Conservation (phyloP, 2,888 invertebrate genomes). For the Chloroclystis v-ata region DNA sequence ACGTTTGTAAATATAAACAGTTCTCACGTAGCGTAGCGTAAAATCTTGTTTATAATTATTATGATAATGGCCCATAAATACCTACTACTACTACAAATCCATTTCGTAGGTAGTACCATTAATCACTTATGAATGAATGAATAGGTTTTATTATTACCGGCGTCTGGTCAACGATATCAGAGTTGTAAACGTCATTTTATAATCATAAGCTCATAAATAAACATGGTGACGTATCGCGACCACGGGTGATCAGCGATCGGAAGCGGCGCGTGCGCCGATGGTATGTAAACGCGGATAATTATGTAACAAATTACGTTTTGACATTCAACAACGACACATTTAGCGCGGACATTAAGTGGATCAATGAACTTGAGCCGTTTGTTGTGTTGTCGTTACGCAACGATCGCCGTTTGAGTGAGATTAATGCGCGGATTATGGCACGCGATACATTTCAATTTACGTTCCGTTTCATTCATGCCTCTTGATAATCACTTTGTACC, state of each 20-base stretch:
- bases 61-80: slow-evolving; percentile 70
- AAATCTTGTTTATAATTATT: slow-evolving; percentile 76
- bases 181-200: slow-evolving; percentile 74
- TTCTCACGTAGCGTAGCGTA: slow-evolving; percentile 69
- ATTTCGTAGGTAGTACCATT: slow-evolving; percentile 72
- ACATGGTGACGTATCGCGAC: slow-evolving; percentile 65
- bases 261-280: slow-evolving; percentile 28
- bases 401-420: slow-evolving; percentile 75
- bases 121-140: slow-evolving; percentile 74
- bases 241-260: slow-evolving; percentile 45
- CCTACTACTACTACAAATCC: slow-evolving; percentile 57
- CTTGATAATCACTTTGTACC: slow-evolving; percentile 67
- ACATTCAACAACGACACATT: slow-evolving; percentile 75
- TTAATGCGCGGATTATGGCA: slow-evolving; percentile 78
- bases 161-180: slow-evolving; percentile 72
- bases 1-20: slow-evolving; percentile 55
- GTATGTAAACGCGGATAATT: slow-evolving; percentile 62
- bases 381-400: slow-evolving; percentile 69
- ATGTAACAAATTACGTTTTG: slow-evolving; percentile 71
- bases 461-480: slow-evolving; percentile 75
- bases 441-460: slow-evolving; percentile 77
- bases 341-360: slow-evolving; percentile 74
- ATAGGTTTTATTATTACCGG: slow-evolving; percentile 70
- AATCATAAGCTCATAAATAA: slow-evolving; percentile 77
- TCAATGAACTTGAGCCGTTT: slow-evolving; percentile 77